Evolutionary conservation across 2,888 invertebrate species (phyloP), one percentile per base, ranked within the genome.

Genomic region (Thymelicus acteon): DNA sequence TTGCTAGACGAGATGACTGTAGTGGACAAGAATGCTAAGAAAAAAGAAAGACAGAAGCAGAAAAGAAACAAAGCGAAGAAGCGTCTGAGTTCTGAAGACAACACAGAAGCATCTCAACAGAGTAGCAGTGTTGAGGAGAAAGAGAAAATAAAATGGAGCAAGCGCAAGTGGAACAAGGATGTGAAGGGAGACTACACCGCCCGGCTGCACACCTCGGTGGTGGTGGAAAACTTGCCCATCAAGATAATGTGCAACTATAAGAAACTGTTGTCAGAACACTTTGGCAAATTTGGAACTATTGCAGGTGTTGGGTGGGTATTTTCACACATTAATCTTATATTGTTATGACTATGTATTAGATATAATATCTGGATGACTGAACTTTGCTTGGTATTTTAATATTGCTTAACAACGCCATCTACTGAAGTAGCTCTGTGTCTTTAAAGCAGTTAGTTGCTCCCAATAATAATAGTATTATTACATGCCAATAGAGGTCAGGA

Each of bases 1-100:
- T 73, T 93, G 24, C 79, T 93, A 8, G 91, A 91, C 67, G 90
- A 90, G 79, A 92, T 93, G 92, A 80, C 82, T 2, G 91, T 92
- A n/a, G 85, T 84, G 52, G 90, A 90, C 63, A 92, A 88, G 74
- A 80, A 81, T 12, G 89, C 88, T 69, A 81, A 80, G 54, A 89
- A 87, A 74, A 87, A 84, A 71, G 77, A 82, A 0, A 86, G 83
- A 71, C 73, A 76, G 6, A 87, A 83, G 69, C 73, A 76, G 5
- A 87, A 84, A 40, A 86, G 83, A 57, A 64, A 7, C 49, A 52
- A 60, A 60, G 7, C 7, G 31, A 60, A 40, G 39, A 60, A 13
- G 10, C 8, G 7, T 0, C 6, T n/a, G 37, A 37, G 13, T 57
- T 6, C 31, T 37, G 31, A 57, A 57, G 57, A 5, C 37, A 57